These are phyloP conservation scores for Euura lappo DNA, from an alignment of 1,140 invertebrate genomes.

Conservation along the genomic window DNA sequence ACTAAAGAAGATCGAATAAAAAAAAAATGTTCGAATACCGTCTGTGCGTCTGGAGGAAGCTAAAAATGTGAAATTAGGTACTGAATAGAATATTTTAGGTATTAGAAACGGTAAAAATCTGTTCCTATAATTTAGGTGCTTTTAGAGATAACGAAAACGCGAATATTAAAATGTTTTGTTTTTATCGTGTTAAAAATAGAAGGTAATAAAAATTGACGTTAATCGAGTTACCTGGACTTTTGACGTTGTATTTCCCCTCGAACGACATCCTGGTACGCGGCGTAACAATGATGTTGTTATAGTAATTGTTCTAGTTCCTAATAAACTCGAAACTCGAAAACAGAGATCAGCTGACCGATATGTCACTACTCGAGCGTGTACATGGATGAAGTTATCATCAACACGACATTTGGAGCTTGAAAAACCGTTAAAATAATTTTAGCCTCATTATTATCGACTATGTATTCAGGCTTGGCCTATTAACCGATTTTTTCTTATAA, in stretches of 20 bases:
- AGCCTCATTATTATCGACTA: too few species aligned
- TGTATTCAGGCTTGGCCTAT: too few species aligned
- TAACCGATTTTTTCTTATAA: too few species aligned
- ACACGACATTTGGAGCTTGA: too few species aligned
- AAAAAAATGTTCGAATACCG: background rate
- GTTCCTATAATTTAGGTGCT: too few species aligned
- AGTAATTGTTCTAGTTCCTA: background rate
- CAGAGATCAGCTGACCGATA: conserved; percentile 10
- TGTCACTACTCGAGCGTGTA: background rate
- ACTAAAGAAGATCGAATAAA: too few species aligned
- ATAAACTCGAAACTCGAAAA: background rate
- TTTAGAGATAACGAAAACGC: too few species aligned
- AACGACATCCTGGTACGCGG: conserved; percentile 42
- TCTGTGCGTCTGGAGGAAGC: too few species aligned
- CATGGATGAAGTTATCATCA: background rate
- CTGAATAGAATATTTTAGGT: too few species aligned
- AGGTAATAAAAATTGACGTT: background rate
- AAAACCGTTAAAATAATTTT: too few species aligned
- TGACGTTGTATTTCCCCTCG: conserved; percentile 53
- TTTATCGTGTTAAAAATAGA: conserved; percentile 4
- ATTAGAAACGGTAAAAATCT: too few species aligned
- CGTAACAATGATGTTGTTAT: background rate
- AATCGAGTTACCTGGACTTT: conserved; percentile 46
- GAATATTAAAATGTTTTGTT: conserved; percentile 2
- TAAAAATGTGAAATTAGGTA: too few species aligned